Base-by-base conservation (phyloP, 92 coral and sea anemone genomes). In the Galaxea fascicularis region DNA sequence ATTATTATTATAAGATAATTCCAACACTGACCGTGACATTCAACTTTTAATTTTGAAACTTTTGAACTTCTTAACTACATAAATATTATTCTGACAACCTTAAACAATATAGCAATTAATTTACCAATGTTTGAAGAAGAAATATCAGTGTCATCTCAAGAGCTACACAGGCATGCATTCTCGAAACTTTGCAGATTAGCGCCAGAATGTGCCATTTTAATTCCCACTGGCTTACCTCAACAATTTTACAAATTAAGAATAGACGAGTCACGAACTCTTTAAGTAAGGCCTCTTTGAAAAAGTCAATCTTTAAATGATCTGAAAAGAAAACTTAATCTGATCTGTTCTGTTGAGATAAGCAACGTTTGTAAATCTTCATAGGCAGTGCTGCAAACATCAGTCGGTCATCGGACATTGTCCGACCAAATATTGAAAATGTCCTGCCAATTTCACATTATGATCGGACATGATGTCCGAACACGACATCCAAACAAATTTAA, bases 41-140 rank as follows among this genome's bases (percentile, higher is more conserved):
- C 29, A 79, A 66, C 62, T 79, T 65, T 67, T 79, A 47, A 65
- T 79, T 30, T 65, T 66, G 64, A 66, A 65, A 65, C 10, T 49
- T 28, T 58, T 22, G 60, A 78, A 63, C 74, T 28, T 49, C 24
- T 31, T 65, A 51, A 66, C 74, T 79, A 79, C 63, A 52, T 79
- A 79, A 79, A 79, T 79, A 79, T n/a, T 79, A 79, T 51, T 65
- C 60, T 51, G 74, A 52, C 28, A 65, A 29, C 63, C 64, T 79
- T 67, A n/a, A 79, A 65, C 84, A 57, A 65, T 66, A 65, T 28
- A 65, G 60, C 75, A 47, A 46, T 30, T 66, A 79, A 79, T 65
- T 67, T 65, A 65, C 46, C 27, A 28, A 79, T 14, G 65, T 66
- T 66, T 29, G 84, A 66, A 47, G 84, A 66, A 66, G 65, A 35